A percentile compares a stretch with the other conserved stretches of the same genome.
phyloP scores from a whole-genome alignment of 1,140 invertebrate species.

The Calephelis nemesis region DNA sequence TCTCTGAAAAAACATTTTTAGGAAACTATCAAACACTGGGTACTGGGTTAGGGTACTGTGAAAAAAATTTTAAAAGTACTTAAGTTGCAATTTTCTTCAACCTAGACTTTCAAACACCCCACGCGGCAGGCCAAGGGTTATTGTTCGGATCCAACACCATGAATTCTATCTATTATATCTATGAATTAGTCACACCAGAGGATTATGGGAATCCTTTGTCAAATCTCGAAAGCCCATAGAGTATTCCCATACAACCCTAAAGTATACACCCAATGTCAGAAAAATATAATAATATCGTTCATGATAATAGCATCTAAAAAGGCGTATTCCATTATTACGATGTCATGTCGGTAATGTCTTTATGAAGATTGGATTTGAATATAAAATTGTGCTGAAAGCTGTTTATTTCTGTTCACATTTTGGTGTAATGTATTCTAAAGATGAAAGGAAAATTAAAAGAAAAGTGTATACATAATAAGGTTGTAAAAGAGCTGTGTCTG shows the following conservation, averaged over 20 bases:
- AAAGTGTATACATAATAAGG: not conserved
- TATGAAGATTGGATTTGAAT: slow-evolving; percentile 11
- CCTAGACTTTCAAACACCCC: no score
- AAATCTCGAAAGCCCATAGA: no score
- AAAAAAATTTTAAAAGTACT: no score
- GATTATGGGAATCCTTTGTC: no score
- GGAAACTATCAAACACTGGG: no score
- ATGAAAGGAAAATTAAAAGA: slow-evolving; percentile 13
- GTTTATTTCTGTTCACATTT: slow-evolving; percentile 17
- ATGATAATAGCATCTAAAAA: slow-evolving; percentile 7
- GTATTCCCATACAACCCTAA: not conserved
- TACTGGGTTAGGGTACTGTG: no score
- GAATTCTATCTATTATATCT: no score
- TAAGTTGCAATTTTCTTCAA: no score
- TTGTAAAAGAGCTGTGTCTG: not conserved
- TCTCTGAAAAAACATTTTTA: no score
- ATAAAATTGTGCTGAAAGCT: slow-evolving; percentile 17
- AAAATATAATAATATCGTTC: slow-evolving; percentile 10
- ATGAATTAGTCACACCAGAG: no score
- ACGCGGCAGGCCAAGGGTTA: no score
- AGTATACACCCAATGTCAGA: not conserved
- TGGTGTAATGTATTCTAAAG: slow-evolving; percentile 13
- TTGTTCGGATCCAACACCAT: no score
- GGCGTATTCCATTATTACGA: slow-evolving; percentile 12
- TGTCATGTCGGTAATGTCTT: slow-evolving; percentile 15